Evolutionary conservation across 2,888 invertebrate genomes (phyloP), one percentile per base, ranked within the genome.

Genomic region (Cosmopolites sordidus): DNA sequence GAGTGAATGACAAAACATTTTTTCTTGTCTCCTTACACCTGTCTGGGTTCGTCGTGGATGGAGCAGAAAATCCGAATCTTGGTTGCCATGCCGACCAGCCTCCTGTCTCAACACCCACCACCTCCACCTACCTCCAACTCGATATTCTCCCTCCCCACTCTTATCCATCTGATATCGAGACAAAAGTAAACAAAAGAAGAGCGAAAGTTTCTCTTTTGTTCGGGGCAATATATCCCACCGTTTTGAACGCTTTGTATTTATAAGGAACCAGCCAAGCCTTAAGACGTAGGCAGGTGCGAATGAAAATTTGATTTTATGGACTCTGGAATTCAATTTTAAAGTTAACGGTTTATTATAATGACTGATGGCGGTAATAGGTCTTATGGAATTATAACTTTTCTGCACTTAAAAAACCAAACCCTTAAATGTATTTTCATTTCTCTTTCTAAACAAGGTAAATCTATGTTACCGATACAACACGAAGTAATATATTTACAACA

Each of bases 181-280:
- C 51, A 51, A 51, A 51, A 51, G 45, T 51, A 51, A 51, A 51
- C 51, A 51, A 51, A 51, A 51, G 45, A 33, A 38, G 18, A 43
- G 27, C 16, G 30, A 50, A 51, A 51, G 51, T 51, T 45, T 51
- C 46, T 9, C 40, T 41, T 51, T 51, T 51, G 41, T 46, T 51
- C 45, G 37, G 16, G 30, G 22, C 29, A 41, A 51, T 44, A 43
- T 27, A 43, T 50, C 39, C 33, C 9, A 45, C 17, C 41, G 30
- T 51, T 39, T 41, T 45, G 11, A 11, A 33, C 33, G 33, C 33
- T 33, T 33, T 33, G 33, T 33, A 33, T 33, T 33, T 33, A 8
- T 22, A 33, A 33, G 33, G n/a, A 33, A 33, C 33, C 5, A 27
- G 27, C 27, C 6, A 27, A 9, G 27, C 27, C 6, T 5, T 5